phyloP scores from a whole-genome alignment of 2,888 invertebrate species.

The Leptura quadrifasciata region DNA sequence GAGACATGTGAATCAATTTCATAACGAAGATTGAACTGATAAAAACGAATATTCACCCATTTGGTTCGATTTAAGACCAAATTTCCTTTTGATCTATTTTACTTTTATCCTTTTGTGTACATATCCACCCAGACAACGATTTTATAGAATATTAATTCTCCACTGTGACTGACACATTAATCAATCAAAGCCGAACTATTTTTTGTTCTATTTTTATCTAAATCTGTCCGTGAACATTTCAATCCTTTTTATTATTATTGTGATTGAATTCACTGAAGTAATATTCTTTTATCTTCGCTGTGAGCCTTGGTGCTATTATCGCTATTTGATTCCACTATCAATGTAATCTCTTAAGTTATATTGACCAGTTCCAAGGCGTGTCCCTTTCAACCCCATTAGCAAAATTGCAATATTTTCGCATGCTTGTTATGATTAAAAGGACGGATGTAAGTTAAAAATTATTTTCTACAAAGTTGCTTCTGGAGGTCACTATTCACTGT shows the following conservation, averaged over 20 bases:
- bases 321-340: neutral
- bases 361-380: neutral
- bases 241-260: conserved; percentile 11
- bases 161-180: neutral
- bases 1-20: neutral
- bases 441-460: neutral
- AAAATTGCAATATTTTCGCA: conserved; percentile 20
- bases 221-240: conserved; percentile 6
- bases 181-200: conserved; percentile 9
- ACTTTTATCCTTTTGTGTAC: neutral
- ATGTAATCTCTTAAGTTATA: neutral
- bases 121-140: neutral
- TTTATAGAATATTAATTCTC: neutral
- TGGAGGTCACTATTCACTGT: too few species aligned
- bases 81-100: neutral
- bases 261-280: conserved; percentile 13
- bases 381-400: conserved; percentile 4
- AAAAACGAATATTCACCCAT: neutral
- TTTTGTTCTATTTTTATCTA: conserved; percentile 17
- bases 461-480: neutral
- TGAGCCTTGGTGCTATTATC: neutral
- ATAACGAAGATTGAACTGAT: neutral
- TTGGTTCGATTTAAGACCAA: neutral
- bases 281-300: neutral
- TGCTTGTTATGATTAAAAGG: neutral